These are phyloP conservation scores for Mustelus asterias DNA, from an alignment of 2,113 vertebrate species.

Conservation along the genomic window DNA sequence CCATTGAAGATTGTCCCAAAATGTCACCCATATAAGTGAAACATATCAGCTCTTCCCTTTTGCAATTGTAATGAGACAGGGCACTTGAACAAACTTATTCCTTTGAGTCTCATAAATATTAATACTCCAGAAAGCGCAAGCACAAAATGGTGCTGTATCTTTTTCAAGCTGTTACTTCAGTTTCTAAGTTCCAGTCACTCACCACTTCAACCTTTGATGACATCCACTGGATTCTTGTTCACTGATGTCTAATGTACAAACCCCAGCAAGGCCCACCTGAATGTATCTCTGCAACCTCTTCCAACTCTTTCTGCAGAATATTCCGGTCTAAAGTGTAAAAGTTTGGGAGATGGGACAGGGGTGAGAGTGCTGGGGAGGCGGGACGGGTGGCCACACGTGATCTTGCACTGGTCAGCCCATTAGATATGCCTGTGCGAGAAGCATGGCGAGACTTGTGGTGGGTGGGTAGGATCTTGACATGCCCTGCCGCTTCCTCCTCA, in stretches of 20 bases:
- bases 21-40: not conserved
- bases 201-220: not conserved
- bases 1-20: not conserved
- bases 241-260: not conserved
- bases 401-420: too few relatives aligned
- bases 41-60: not conserved
- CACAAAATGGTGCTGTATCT: not conserved
- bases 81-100: not conserved
- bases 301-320: not conserved
- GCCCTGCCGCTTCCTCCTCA: too few relatives aligned
- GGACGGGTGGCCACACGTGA: too few relatives aligned
- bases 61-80: not conserved
- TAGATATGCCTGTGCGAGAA: too few relatives aligned
- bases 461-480: too few relatives aligned
- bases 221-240: not conserved
- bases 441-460: too few relatives aligned
- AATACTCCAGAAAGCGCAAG: not conserved
- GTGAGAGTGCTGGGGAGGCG: too few relatives aligned
- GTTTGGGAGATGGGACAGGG: too few relatives aligned
- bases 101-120: not conserved
- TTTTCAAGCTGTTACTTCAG: not conserved
- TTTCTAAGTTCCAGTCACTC: not conserved
- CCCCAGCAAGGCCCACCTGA: not conserved
- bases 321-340: too few relatives aligned
- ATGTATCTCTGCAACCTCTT: not conserved